These are phyloP conservation scores for Papilio machaon DNA, from an alignment of 1,140 invertebrate species.

Conservation along the genomic window DNA sequence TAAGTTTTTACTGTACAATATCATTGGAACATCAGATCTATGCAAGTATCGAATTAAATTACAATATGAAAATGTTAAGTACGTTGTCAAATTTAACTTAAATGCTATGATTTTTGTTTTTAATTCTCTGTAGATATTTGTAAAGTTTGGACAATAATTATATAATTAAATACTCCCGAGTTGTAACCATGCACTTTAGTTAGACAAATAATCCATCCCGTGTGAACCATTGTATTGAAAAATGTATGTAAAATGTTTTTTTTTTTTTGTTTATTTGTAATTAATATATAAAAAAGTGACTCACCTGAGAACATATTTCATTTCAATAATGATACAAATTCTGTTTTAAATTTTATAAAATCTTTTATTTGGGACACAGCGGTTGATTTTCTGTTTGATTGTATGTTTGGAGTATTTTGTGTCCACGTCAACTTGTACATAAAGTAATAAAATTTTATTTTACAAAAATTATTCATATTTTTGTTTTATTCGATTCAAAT, in stretches of 20 bases:
- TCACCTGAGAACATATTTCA: conserved; percentile 23
- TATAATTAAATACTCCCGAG: conserved; percentile 60
- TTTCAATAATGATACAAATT: conserved; percentile 41
- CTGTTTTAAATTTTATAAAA: conserved; percentile 41
- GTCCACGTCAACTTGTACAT: conserved; percentile 74
- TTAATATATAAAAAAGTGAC: neutral
- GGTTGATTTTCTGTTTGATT: conserved; percentile 60
- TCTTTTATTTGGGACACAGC: conserved; percentile 43
- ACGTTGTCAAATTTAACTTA: neutral
- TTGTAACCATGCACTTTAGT: conserved; percentile 49
- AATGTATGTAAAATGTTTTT: conserved; percentile 17
- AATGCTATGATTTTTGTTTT: conserved; percentile 54
- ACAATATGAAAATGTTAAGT: conserved; percentile 44
- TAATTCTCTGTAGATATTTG: conserved; percentile 70
- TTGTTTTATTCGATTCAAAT: conserved; percentile 59
- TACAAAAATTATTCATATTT: conserved; percentile 70
- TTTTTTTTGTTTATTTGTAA: neutral
- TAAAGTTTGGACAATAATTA: conserved; percentile 77
- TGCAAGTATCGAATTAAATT: conserved; percentile 47
- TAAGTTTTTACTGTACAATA: conserved; percentile 78
- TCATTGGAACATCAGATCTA: conserved; percentile 52
- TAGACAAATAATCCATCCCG: conserved; percentile 28
- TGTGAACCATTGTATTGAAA: conserved; percentile 23
- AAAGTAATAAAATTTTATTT: conserved; percentile 81
- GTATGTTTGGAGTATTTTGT: conserved; percentile 70